Conservation (phyloP, 2,888 invertebrate genomes). For the Agonopterix alstromeriana region DNA sequence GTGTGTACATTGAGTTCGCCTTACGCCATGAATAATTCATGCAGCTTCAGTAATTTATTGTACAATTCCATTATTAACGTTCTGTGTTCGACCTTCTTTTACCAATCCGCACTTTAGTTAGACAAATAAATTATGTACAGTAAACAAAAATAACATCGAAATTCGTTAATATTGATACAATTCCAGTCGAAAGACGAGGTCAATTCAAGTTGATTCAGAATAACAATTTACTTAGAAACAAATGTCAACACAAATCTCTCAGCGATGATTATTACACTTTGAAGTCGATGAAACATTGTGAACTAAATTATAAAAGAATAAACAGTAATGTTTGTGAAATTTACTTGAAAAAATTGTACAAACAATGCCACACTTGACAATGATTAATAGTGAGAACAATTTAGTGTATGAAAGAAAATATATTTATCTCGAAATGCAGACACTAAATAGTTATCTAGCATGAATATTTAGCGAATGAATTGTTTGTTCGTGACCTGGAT, state of each 20-base stretch:
- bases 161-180: too few relatives aligned
- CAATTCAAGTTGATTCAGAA: too few relatives aligned
- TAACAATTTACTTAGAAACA: too few relatives aligned
- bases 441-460: constrained; percentile 25
- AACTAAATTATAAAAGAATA: too few relatives aligned
- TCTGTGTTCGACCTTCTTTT: constrained; percentile 16
- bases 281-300: too few relatives aligned
- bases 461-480: constrained; percentile 47
- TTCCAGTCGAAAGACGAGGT: too few relatives aligned
- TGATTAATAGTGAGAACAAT: constrained; percentile 4
- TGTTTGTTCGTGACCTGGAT: constrained; percentile 61
- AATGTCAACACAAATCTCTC: too few relatives aligned
- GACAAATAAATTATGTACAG: constrained; percentile 2
- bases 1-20: constrained; percentile 23
- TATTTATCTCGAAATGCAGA: constrained; percentile 18
- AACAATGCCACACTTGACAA: background rate
- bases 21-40: constrained; percentile 34
- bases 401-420: constrained; percentile 12
- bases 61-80: constrained; percentile 32
- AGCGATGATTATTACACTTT: too few relatives aligned
- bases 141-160: too few relatives aligned
- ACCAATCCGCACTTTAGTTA: constrained; percentile 12
- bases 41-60: constrained; percentile 32
- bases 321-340: too few relatives aligned
- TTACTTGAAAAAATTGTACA: background rate